Conservation (phyloP, 2,888 invertebrate species). For the Embidobia sp. region DNA sequence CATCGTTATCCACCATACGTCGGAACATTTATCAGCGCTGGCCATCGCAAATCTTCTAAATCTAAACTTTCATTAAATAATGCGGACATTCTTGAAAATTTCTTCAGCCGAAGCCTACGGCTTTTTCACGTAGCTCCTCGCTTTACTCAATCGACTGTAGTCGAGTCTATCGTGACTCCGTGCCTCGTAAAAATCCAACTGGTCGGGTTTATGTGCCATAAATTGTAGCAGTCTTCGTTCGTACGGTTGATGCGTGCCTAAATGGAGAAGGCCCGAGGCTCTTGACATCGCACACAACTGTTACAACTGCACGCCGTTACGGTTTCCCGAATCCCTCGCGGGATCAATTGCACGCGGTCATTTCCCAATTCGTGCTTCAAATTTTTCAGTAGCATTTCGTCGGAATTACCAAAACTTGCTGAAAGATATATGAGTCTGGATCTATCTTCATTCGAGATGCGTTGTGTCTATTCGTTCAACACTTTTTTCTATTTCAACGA, state of each 20-base stretch:
- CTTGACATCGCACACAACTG: slow-evolving; percentile 43
- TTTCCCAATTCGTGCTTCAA: slow-evolving; percentile 29
- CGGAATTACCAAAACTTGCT: no score
- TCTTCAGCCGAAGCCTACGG: slow-evolving; percentile 46
- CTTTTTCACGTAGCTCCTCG: slow-evolving; percentile 37
- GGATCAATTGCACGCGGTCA: slow-evolving; percentile 38
- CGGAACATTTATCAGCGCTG: slow-evolving; percentile 49
- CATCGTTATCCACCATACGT: slow-evolving; percentile 14
- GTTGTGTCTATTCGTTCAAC: no score
- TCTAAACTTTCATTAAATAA: slow-evolving; percentile 60
- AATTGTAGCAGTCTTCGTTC: slow-evolving; percentile 76
- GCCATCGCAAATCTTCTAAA: slow-evolving; percentile 78
- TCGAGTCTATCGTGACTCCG: slow-evolving; percentile 72
- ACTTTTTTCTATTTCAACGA: no score
- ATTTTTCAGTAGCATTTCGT: slow-evolving; percentile 7
- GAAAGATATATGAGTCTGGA: no score
- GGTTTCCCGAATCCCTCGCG: slow-evolving; percentile 33
- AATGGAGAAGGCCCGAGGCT: slow-evolving; percentile 56
- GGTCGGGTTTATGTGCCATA: slow-evolving; percentile 78
- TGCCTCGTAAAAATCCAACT: slow-evolving; percentile 69
- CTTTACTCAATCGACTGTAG: slow-evolving; percentile 42
- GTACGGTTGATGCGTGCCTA: slow-evolving; percentile 67
- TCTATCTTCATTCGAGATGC: no score
- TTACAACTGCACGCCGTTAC: slow-evolving; percentile 33
- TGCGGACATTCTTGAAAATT: slow-evolving; percentile 16